phyloP scores from a whole-genome alignment of 2,797 vertebrate species.

The Glossophaga mutica region DNA sequence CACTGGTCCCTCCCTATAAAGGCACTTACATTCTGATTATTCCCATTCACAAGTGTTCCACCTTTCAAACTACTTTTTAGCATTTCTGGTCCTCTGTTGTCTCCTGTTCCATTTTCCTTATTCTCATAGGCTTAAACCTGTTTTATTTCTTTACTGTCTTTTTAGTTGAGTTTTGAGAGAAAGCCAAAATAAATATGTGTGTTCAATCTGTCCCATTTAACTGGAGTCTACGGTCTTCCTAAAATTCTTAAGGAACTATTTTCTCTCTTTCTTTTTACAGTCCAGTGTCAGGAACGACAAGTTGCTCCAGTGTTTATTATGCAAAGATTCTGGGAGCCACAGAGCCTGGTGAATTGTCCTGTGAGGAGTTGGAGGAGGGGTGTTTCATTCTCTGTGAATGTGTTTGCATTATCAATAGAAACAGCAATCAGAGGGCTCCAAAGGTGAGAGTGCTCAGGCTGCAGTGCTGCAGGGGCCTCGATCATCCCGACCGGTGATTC shows the following conservation, averaged over 20 bases:
- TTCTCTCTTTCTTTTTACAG: not conserved
- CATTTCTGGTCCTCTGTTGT: not conserved
- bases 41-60: not conserved
- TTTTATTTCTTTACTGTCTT: not conserved
- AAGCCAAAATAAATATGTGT: not conserved
- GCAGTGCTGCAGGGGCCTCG: not conserved
- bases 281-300: not conserved
- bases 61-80: not conserved
- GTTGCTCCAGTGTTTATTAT: not conserved
- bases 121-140: not conserved
- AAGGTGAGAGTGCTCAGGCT: not conserved
- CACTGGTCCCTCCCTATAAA: not conserved
- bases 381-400: not conserved
- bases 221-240: not conserved
- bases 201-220: not conserved
- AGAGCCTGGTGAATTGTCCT: not conserved
- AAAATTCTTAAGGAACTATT: not conserved
- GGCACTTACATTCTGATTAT: not conserved
- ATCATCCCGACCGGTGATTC: not conserved
- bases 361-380: not conserved
- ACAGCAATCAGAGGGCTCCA: not conserved
- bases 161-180: conserved; percentile 19
- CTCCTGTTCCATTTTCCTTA: not conserved
- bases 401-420: not conserved
- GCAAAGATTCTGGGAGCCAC: not conserved